A percentile compares a stretch with the other conserved stretches of the same genome.
These are phyloP conservation scores for Colinus virginianus DNA, from an alignment of 2,113 vertebrate genomes.

Conservation along the genomic window DNA sequence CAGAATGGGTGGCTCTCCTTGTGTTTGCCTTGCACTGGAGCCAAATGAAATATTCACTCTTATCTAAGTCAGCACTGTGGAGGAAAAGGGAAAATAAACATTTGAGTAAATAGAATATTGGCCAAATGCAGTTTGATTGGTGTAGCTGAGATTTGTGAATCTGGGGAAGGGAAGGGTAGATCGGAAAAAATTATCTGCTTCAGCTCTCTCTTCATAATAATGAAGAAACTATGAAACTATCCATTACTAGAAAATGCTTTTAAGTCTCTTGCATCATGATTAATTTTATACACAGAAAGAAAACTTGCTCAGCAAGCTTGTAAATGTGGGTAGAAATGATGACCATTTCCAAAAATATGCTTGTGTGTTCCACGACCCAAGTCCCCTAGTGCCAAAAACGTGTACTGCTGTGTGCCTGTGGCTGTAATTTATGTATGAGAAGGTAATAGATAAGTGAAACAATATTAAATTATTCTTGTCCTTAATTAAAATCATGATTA, in stretches of 20 bases:
- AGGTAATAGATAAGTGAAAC: conserved; percentile 27
- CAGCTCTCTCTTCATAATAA: background rate
- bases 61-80: background rate
- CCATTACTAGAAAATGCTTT: background rate
- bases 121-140: background rate
- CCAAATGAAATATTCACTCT: background rate
- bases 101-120: background rate
- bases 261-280: background rate
- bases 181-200: background rate
- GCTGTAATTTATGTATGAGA: background rate
- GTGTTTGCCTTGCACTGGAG: background rate
- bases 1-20: background rate
- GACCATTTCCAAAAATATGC: background rate
- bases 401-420: background rate
- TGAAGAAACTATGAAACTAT: no score
- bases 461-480: conserved; percentile 4
- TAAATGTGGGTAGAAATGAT: background rate
- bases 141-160: background rate
- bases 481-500: conserved; percentile 46
- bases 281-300: background rate
- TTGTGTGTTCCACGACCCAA: background rate
- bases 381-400: background rate
- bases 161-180: background rate
- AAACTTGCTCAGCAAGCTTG: background rate
- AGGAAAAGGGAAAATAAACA: background rate